Base-by-base conservation (phyloP, 1,140 invertebrate genomes). In the Aphaenogaster ashmeadi region DNA sequence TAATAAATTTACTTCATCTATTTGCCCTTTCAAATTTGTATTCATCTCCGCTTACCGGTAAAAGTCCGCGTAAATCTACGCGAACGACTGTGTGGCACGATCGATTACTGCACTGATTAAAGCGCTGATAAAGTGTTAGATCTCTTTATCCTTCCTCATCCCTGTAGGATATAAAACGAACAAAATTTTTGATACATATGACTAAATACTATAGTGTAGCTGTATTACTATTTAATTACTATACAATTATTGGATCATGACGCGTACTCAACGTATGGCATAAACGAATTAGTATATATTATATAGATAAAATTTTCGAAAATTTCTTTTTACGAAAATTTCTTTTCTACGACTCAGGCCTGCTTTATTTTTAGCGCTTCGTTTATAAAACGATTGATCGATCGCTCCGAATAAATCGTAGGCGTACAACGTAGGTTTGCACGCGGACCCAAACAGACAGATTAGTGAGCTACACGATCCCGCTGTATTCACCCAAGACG, bases 401-500 rank as follows among this genome's bases (percentile, higher is more conserved):
- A 80, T 80, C 47, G 62, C 27, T 54, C 15, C 71, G 2, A 81
- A 50, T 41, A 71, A 69, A 69, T 81, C 27, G 44, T 66, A 66
- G 18, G 18, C 21, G 38, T 27, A n/a, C 21, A 33, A 60, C 33
- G 38, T 50, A 38, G 67, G 7, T 47, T 47, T 54, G 44, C 41
- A 8, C 7, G 64, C 44, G 44, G 44, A 41, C 36, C 33, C 47
- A 33, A 47, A 38, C 44, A 72, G 52, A 64, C 74, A 58, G 62
- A 66, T 75, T 85, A 67, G 67, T 50, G 83, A 85, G 58, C 60
- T 77, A 75, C 54, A 66, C 47, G 54, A 80, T 69, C 47, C 67
- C 38, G 72, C 77, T 87, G 67, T 71, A 50, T 67, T 38, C 58
- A 87, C 38, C 77, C 81, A 54, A 89, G 69, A 90, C 78, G 54